Conservation (phyloP, 2,797 vertebrate genomes). For the Eospalax fontanierii region DNA sequence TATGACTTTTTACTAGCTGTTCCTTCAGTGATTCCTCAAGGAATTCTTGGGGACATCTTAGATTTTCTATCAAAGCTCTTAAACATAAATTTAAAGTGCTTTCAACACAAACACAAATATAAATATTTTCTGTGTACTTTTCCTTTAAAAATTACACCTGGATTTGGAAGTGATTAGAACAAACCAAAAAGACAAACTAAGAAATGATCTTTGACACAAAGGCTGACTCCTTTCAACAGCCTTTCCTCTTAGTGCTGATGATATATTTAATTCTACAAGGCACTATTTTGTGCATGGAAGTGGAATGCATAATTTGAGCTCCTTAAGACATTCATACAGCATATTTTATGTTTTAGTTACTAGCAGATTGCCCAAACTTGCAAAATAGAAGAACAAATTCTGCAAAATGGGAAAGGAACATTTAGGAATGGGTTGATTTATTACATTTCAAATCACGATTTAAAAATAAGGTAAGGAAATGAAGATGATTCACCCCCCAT, state of each 20-base stretch:
- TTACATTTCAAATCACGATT: constrained; percentile 55
- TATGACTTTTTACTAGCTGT: background rate
- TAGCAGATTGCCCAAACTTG: constrained; percentile 56
- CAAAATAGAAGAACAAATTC: constrained; percentile 67
- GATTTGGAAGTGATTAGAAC: constrained; percentile 45
- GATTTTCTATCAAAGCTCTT: constrained; percentile 13
- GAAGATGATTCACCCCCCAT: background rate
- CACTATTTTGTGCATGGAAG: constrained; percentile 45
- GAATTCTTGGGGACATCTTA: constrained; percentile 34
- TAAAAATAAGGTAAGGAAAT: constrained; percentile 1
- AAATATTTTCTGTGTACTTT: constrained; percentile 58
- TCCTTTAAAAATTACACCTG: background rate
- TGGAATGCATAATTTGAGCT: constrained; percentile 74
- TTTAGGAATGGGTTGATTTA: constrained; percentile 42
- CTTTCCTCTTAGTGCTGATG: constrained; percentile 9
- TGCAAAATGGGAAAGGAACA: constrained; percentile 40
- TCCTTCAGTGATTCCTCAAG: background rate
- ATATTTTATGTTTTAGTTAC: constrained; percentile 62
- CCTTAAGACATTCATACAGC: constrained; percentile 66
- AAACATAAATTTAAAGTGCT: constrained; percentile 22
- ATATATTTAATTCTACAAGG: constrained; percentile 68
- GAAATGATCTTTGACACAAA: constrained; percentile 52
- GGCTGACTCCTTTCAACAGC: constrained; percentile 40
- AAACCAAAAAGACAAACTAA: constrained; percentile 64
- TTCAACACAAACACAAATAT: constrained; percentile 24